Evolutionary conservation across 2,888 invertebrate genomes (phyloP).

Genomic region (Venusia cambrica): DNA sequence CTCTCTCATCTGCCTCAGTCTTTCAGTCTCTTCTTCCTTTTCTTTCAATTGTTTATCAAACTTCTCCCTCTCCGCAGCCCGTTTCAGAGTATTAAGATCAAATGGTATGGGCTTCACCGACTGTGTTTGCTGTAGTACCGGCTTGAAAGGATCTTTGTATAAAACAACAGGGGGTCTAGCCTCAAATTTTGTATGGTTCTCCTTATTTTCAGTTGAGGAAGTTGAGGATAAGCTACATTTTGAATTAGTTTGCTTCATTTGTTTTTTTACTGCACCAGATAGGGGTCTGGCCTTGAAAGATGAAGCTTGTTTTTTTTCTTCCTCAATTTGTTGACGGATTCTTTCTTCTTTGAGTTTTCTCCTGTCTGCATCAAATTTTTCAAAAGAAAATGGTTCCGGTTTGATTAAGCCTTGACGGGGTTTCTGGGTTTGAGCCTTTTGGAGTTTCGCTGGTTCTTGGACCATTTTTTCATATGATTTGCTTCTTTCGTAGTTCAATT

Average conservation of each 20-base stretch:
- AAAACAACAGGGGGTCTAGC: conserved; percentile 83
- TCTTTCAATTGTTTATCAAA: conserved; percentile 80
- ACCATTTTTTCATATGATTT: conserved; percentile 43
- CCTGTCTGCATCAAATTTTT: conserved; percentile 81
- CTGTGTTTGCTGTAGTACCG: conserved; percentile 70
- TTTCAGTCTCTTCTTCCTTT: conserved; percentile 76
- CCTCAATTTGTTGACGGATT: conserved; percentile 80
- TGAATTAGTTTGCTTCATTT: conserved; percentile 47
- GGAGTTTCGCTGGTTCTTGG: conserved; percentile 27
- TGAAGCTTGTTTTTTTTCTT: conserved; percentile 80
- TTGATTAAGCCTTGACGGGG: conserved; percentile 51
- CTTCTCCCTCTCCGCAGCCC: conserved; percentile 82
- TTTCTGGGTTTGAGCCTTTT: conserved; percentile 41
- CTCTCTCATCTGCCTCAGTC: conserved; percentile 53
- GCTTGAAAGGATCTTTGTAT: conserved; percentile 84
- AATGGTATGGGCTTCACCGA: conserved; percentile 74
- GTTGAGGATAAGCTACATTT: conserved; percentile 51
- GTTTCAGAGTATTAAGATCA: conserved; percentile 82
- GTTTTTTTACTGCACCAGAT: conserved; percentile 75
- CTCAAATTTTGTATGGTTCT: conserved; percentile 77
- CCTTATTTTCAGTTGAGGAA: conserved; percentile 65
- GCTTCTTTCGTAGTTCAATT: conserved; percentile 56
- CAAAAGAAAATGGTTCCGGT: conserved; percentile 85
- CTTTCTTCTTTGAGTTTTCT: conserved; percentile 81
- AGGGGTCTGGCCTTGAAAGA: conserved; percentile 87